Base-by-base conservation (phyloP, 2,113 vertebrate genomes). In the Pipra filicauda region DNA sequence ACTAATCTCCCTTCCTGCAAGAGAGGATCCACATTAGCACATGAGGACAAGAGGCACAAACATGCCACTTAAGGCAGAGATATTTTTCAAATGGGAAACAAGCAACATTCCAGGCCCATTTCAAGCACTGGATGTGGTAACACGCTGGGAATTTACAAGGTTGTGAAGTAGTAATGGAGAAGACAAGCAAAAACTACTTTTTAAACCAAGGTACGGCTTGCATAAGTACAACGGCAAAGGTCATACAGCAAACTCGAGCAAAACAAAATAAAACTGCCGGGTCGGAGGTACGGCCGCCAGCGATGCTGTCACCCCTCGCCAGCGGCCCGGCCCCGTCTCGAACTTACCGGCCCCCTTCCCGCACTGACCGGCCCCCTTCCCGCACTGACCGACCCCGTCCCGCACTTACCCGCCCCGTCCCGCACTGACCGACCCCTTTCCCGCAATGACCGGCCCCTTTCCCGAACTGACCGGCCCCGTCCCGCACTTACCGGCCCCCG, bases 281-380 rank as follows among this genome's bases (percentile, higher is more conserved):
- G 14, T 0, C 0, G 35, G 7, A 49, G 28, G 26, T 37, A 5
- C 24, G 4, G 33, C 14, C 8, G 1, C 20, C 26, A 1, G 22
- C 18, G 4, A 8, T 1, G 73, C 65, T 12, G 28, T 7, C 27
- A 33, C 18, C 48, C 23, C 8, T 2, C 12, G 27, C 43, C 54
- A 52, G 31, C 11, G 51, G 26, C 8, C 18, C 18, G 52, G 52
- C 52, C 52, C 52, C n/a, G 22, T 35, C 57, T 9, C 57, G 33
- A 13, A 58, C 31, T n/a, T 28, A 52, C 19, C 54, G 18, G 30
- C 11, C 54, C 52, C 30, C 54, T 12, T 33, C 31, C 31, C 55
- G 31, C 55, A 57, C 12, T 33, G 6, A 57, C 19, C 55, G 11
- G 31, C 20, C 55, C 31, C 55, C 33, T 8, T 30, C 51, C 51